phyloP scores from a whole-genome alignment of 1,140 invertebrate species.

The Drosophila micromelanica region DNA sequence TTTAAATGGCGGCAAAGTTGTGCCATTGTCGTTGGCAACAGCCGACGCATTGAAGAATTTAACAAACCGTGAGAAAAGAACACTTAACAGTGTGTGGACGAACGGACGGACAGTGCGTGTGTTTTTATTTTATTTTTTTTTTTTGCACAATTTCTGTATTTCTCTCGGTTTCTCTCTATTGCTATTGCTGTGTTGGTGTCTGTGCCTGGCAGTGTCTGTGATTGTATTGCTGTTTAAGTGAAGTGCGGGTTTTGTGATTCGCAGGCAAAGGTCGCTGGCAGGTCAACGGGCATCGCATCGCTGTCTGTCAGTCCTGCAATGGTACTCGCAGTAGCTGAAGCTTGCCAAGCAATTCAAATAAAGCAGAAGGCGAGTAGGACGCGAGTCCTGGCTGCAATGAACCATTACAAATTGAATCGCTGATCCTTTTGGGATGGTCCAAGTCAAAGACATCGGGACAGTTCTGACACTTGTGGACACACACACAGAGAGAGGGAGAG shows the following conservation, averaged over 20 bases:
- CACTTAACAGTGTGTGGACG: conserved; percentile 48
- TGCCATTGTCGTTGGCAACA: conserved; percentile 9
- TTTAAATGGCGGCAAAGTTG: conserved; percentile 1
- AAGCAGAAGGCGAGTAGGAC: background rate
- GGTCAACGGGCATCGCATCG: conserved; percentile 53
- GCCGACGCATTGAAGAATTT: conserved; percentile 73
- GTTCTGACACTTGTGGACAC: conserved; percentile 36
- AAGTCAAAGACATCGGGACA: conserved; percentile 31
- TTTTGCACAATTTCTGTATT: background rate
- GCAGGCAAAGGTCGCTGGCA: conserved; percentile 62
- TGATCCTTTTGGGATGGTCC: conserved; percentile 51
- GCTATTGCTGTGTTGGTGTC: conserved; percentile 12
- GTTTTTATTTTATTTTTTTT: background rate
- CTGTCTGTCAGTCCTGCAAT: conserved; percentile 1
- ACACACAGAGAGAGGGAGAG: background rate
- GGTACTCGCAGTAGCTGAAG: background rate
- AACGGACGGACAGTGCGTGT: conserved; percentile 40
- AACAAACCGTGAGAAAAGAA: conserved; percentile 78
- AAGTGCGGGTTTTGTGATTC: conserved; percentile 33
- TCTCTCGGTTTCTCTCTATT: background rate
- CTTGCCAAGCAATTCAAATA: conserved; percentile 23
- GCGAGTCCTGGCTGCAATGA: conserved; percentile 30
- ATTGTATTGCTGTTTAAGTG: conserved; percentile 64
- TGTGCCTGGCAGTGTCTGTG: conserved; percentile 38
- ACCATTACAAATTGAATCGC: conserved; percentile 60